Conservation (phyloP, 1,140 invertebrate genomes). For the Drepana arcuata region DNA sequence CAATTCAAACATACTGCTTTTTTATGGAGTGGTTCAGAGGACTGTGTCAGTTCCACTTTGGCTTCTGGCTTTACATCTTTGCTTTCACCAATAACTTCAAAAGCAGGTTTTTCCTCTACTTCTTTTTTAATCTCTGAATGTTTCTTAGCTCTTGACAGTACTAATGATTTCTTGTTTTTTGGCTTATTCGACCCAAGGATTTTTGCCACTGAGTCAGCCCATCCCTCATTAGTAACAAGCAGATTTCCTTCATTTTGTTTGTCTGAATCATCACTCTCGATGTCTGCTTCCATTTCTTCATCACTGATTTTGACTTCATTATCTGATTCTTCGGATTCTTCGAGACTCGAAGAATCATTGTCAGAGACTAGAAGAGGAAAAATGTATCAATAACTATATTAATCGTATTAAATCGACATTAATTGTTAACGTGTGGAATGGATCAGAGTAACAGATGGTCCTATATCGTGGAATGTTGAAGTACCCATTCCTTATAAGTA, state of each 20-base stretch:
- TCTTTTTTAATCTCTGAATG: slow-evolving; percentile 72
- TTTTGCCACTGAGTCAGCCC: slow-evolving; percentile 82
- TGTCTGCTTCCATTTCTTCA: slow-evolving; percentile 19
- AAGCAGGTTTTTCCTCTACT: slow-evolving; percentile 64
- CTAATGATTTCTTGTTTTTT: slow-evolving; percentile 80
- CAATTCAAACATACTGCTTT: slow-evolving; percentile 51
- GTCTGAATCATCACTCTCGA: slow-evolving; percentile 13
- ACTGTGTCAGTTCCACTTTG: slow-evolving; percentile 37
- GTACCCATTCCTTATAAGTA: too few species aligned
- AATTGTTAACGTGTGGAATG: too few species aligned
- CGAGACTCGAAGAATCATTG: slow-evolving; percentile 30
- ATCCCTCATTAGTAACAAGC: slow-evolving; percentile 69
- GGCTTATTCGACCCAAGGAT: slow-evolving; percentile 83
- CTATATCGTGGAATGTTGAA: too few species aligned
- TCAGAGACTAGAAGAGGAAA: slow-evolving; percentile 35
- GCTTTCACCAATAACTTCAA: slow-evolving; percentile 68
- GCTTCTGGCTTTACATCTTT: slow-evolving; percentile 59
- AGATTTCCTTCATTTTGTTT: slow-evolving; percentile 8
- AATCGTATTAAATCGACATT: too few species aligned
- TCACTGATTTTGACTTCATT: slow-evolving; percentile 12
- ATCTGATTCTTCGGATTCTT: slow-evolving; percentile 25
- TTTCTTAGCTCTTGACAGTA: slow-evolving; percentile 83
- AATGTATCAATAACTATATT: too few species aligned
- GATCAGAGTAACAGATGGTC: too few species aligned
- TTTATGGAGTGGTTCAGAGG: slow-evolving; percentile 40